These are phyloP conservation scores for Ramphastos sulfuratus DNA, from an alignment of 2,113 vertebrate species.

Conservation along the genomic window DNA sequence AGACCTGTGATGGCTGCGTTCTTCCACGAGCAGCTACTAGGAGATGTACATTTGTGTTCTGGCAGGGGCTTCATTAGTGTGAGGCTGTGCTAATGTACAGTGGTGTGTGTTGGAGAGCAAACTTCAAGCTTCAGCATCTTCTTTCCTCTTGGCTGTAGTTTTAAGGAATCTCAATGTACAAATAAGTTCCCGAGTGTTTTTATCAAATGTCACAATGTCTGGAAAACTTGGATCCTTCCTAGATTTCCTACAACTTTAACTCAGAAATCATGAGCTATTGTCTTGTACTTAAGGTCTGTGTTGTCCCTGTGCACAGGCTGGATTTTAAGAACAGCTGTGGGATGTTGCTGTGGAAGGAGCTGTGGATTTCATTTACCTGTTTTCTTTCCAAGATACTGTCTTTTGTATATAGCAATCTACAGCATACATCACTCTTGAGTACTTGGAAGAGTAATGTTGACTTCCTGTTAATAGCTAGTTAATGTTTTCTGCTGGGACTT, in stretches of 20 bases:
- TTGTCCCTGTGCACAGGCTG: not conserved
- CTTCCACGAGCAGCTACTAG: not conserved
- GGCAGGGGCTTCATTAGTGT: not conserved
- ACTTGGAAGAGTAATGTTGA: not conserved
- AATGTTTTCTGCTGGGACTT: not conserved
- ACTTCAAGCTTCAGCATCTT: not conserved
- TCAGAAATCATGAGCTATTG: not conserved
- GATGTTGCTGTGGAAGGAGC: not conserved
- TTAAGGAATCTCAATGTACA: not conserved
- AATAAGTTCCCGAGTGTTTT: not conserved
- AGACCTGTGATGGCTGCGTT: not conserved
- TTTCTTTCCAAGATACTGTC: not conserved
- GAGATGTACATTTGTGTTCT: not conserved
- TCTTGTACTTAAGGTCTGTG: not conserved
- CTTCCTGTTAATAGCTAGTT: not conserved
- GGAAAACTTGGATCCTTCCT: not conserved
- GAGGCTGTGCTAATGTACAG: not conserved
- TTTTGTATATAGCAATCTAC: not conserved
- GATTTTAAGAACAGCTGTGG: not conserved
- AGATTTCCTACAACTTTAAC: not conserved
- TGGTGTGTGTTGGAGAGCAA: not conserved
- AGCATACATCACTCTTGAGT: not conserved
- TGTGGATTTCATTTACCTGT: accelerated
- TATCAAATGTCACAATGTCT: not conserved
- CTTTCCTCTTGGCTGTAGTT: not conserved